Evolutionary conservation across 1,140 invertebrate species (phyloP).

Genomic region (Papilio polyxenes): DNA sequence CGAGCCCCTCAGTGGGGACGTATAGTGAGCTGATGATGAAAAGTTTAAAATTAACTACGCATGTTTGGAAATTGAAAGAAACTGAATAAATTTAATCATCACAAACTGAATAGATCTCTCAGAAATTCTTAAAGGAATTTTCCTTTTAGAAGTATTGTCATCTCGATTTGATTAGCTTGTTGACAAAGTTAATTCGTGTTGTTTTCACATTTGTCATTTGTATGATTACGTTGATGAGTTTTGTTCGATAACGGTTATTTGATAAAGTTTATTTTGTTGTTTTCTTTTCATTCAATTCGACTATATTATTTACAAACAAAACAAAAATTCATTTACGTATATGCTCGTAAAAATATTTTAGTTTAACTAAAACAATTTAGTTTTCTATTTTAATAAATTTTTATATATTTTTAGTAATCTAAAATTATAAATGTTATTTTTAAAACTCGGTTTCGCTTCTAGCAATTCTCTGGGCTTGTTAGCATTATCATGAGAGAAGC

Average conservation of each 20-base stretch:
- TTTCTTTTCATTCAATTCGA: not conserved
- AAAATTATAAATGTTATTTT: not conserved
- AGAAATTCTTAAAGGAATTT: not conserved
- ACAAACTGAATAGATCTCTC: not conserved
- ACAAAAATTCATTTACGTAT: not conserved
- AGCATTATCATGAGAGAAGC: not conserved
- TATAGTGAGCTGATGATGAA: too few species aligned
- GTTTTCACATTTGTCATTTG: not conserved
- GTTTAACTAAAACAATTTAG: too few species aligned
- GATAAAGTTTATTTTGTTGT: not conserved
- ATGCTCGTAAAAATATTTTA: not conserved
- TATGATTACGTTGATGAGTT: not conserved
- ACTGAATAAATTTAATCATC: not conserved
- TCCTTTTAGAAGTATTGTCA: not conserved
- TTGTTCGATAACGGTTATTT: not conserved
- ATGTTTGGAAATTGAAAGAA: not conserved
- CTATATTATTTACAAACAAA: not conserved
- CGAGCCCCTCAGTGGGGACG: too few species aligned
- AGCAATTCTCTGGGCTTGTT: not conserved
- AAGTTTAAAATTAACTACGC: too few species aligned
- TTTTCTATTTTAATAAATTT: too few species aligned
- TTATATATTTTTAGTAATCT: too few species aligned
- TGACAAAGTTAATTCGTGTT: not conserved
- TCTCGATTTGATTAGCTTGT: not conserved
- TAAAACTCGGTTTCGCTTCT: not conserved